phyloP scores from a whole-genome alignment of 2,797 vertebrate species.

The Scyliorhinus canicula region DNA sequence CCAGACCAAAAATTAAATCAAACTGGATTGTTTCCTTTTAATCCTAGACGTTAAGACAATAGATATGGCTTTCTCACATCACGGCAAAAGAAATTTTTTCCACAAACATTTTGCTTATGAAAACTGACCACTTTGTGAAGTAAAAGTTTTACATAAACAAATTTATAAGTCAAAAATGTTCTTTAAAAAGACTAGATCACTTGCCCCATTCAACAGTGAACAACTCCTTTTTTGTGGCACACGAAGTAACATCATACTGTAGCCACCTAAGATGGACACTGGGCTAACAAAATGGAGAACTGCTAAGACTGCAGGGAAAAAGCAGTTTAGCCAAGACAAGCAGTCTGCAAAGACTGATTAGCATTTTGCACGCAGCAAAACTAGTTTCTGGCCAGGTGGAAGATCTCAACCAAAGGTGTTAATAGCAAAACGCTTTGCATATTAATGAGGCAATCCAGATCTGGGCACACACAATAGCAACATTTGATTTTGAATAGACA shows the following conservation, averaged over 20 bases:
- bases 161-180: neutral
- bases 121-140: neutral
- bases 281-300: no score
- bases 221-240: neutral
- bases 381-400: no score
- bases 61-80: neutral
- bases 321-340: no score
- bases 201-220: neutral
- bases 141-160: neutral
- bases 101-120: neutral
- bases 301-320: no score
- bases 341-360: no score
- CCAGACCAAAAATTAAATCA: neutral
- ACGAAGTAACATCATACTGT: neutral
- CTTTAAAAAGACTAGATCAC: neutral
- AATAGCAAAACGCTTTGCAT: no score
- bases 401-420: no score
- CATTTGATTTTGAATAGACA: no score
- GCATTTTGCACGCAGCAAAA: no score
- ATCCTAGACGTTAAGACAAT: neutral
- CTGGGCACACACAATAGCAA: no score
- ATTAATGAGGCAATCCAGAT: no score
- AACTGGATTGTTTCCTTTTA: neutral
- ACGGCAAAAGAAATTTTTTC: neutral
- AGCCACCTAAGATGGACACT: no score